Evolutionary conservation across 2,888 invertebrate species (phyloP).

Genomic region (Euspilapteryx auroguttella): DNA sequence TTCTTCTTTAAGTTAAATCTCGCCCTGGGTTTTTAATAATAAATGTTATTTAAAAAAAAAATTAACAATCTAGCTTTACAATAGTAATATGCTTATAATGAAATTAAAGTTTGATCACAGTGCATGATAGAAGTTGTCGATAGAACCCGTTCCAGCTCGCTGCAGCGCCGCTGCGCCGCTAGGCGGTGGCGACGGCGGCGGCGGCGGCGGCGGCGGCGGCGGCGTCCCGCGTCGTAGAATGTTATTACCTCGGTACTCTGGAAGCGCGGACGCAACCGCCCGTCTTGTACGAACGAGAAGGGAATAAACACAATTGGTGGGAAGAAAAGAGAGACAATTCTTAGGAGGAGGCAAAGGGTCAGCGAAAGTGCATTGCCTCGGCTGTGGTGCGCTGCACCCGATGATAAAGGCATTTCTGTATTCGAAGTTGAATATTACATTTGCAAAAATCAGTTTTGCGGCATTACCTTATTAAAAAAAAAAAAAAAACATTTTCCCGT

Average conservation of each 20-base stretch:
- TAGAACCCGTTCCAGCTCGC: constrained; percentile 56
- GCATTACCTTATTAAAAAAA: too few relatives aligned
- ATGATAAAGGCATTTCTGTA: constrained; percentile 45
- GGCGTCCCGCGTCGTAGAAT: constrained; percentile 57
- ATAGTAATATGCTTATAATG: too few relatives aligned
- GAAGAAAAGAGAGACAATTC: constrained; percentile 35
- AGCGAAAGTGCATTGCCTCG: constrained; percentile 61
- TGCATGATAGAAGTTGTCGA: background rate
- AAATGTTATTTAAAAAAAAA: too few relatives aligned
- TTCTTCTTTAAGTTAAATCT: too few relatives aligned
- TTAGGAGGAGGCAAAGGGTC: constrained; percentile 55
- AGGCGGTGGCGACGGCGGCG: constrained; percentile 4
- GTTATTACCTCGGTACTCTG: constrained; percentile 45
- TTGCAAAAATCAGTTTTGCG: too few relatives aligned
- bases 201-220: too few relatives aligned
- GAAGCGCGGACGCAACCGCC: constrained; percentile 49
- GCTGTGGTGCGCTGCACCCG: constrained; percentile 42
- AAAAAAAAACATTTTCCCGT: too few relatives aligned
- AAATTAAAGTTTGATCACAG: too few relatives aligned
- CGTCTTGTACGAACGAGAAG: constrained; percentile 27
- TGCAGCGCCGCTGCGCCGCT: too few relatives aligned
- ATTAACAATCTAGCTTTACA: too few relatives aligned
- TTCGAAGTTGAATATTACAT: constrained; percentile 4
- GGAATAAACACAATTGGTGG: constrained; percentile 25
- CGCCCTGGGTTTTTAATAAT: too few relatives aligned